Evolutionary conservation across 2,888 invertebrate genomes (phyloP).

Genomic region (Limnephilus lunatus): DNA sequence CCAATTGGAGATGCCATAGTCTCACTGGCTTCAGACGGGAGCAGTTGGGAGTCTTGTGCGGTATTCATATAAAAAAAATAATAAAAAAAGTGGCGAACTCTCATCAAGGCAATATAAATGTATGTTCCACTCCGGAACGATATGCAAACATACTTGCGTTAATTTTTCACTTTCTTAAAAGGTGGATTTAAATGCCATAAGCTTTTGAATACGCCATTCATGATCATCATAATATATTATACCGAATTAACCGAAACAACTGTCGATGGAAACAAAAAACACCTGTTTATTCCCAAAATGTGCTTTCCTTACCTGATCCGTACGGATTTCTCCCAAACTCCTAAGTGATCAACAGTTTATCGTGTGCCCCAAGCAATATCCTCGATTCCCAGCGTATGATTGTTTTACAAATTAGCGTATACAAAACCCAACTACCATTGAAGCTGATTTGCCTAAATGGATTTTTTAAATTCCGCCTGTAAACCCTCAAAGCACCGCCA

Average conservation of each 20-base stretch:
- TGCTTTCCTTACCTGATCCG: conserved; percentile 3
- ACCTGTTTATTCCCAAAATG: not conserved
- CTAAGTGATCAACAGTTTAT: conserved; percentile 41
- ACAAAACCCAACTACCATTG: conserved; percentile 1
- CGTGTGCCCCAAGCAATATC: conserved; percentile 27
- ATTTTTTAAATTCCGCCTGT: conserved; percentile 28
- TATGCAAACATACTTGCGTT: not conserved
- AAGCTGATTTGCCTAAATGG: conserved; percentile 38
- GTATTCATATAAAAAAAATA: no score
- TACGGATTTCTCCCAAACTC: conserved; percentile 35
- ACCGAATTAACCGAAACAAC: not conserved
- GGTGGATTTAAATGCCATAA: not conserved
- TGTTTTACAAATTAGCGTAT: conserved; percentile 54
- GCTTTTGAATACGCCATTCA: not conserved
- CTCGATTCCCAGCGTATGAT: conserved; percentile 15
- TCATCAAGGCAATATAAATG: not conserved
- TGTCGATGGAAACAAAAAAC: not conserved
- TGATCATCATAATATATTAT: not conserved
- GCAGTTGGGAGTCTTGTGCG: no score
- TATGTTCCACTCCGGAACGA: not conserved
- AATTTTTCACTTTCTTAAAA: not conserved
- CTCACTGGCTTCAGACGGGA: no score
- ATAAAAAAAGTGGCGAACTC: not conserved
- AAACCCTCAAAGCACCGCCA: conserved; percentile 20
- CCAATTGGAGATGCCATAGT: no score